Conservation (phyloP, 2,888 invertebrate genomes). For the Xestoiulus laeticollis region DNA sequence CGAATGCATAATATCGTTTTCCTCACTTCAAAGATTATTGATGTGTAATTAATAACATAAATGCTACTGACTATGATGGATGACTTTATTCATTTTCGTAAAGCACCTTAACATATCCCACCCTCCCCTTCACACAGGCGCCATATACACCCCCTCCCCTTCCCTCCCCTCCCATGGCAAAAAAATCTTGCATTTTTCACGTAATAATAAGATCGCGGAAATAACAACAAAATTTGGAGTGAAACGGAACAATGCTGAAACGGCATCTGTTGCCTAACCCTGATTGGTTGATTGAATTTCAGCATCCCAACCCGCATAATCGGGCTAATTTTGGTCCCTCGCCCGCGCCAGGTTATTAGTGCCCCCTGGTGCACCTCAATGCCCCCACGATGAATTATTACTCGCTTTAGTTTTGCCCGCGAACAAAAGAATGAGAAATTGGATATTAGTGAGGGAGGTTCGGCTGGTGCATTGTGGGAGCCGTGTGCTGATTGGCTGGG, state of each 20-base stretch:
- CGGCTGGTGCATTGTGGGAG: background rate
- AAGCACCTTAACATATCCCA: background rate
- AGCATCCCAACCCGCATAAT: conserved; percentile 8
- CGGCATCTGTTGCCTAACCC: background rate
- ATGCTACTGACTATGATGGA: conserved; percentile 51
- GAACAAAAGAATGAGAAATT: background rate
- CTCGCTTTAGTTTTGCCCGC: background rate
- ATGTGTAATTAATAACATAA: conserved; percentile 53
- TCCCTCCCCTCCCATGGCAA: background rate
- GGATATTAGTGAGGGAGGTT: background rate
- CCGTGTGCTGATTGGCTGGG: background rate
- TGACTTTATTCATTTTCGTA: conserved; percentile 50
- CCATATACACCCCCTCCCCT: background rate
- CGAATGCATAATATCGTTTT: background rate
- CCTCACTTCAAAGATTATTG: conserved; percentile 49
- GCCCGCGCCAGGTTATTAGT: background rate
- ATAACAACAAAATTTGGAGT: background rate
- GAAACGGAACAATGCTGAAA: background rate
- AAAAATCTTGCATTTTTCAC: background rate
- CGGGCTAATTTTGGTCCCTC: background rate
- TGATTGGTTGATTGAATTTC: conserved; percentile 6
- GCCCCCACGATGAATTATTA: background rate
- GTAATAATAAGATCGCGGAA: background rate
- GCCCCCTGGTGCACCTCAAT: background rate
- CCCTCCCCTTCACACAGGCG: background rate